Conservation (phyloP, 2,888 invertebrate genomes). For the Troides helena region DNA sequence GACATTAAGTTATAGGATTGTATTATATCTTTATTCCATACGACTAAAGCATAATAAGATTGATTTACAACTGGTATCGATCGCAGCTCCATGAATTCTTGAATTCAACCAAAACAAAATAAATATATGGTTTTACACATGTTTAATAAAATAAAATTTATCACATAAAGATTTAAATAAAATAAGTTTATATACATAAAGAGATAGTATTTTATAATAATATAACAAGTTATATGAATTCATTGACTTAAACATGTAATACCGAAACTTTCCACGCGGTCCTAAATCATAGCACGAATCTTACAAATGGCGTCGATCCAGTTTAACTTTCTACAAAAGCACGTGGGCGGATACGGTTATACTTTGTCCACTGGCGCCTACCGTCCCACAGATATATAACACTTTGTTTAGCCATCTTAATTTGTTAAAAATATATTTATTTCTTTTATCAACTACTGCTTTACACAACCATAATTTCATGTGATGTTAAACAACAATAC, state of each 20-base stretch:
- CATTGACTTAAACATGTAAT: conserved; percentile 49
- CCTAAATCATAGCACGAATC: conserved; percentile 46
- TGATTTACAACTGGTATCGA: not conserved
- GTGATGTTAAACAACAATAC: too few species aligned
- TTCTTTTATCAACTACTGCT: too few species aligned
- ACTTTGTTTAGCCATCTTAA: not conserved
- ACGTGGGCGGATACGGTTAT: conserved; percentile 58
- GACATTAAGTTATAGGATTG: not conserved
- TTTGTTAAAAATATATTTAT: not conserved
- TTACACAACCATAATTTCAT: too few species aligned
- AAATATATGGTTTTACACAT: not conserved
- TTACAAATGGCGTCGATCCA: conserved; percentile 65
- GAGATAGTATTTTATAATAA: not conserved
- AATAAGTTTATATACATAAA: not conserved
- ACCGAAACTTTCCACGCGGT: conserved; percentile 51
- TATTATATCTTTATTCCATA: not conserved
- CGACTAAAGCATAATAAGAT: not conserved
- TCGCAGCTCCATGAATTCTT: not conserved
- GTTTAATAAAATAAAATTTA: not conserved
- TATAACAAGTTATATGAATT: conserved; percentile 34
- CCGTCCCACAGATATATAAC: conserved; percentile 45
- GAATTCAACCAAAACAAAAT: not conserved
- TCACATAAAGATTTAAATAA: not conserved
- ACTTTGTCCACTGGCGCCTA: conserved; percentile 42
- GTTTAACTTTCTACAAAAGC: conserved; percentile 75